phyloP scores from a whole-genome alignment of 2,888 invertebrate species.

The Helicoverpa assulta region DNA sequence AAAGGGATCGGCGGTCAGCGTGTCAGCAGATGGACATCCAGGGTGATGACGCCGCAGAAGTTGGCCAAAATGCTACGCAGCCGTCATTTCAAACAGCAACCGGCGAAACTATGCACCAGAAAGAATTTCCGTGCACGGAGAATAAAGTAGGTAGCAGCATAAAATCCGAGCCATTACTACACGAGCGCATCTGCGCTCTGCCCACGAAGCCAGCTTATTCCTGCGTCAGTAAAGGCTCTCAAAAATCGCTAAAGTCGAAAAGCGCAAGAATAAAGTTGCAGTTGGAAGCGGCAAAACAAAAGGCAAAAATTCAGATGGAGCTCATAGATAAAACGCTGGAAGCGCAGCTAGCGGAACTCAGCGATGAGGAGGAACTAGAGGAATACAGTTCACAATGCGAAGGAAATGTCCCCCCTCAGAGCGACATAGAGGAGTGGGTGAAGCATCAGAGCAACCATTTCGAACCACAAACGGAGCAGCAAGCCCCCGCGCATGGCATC shows the following conservation, averaged over 20 bases:
- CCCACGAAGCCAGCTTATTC: neutral
- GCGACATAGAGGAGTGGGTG: neutral
- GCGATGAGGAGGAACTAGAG: neutral
- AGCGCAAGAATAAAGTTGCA: neutral
- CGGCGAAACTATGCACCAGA: neutral
- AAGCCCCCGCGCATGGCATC: neutral
- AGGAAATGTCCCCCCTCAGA: neutral
- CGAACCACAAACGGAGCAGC: slow-evolving; percentile 2
- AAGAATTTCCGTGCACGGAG: neutral
- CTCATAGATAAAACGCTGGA: neutral
- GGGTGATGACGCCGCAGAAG: no score
- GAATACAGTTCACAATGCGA: slow-evolving; percentile 4
- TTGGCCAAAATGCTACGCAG: no score
- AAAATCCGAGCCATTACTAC: neutral
- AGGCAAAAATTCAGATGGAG: slow-evolving; percentile 2
- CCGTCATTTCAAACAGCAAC: neutral
- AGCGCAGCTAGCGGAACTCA: neutral
- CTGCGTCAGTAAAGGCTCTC: neutral
- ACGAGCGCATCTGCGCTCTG: neutral
- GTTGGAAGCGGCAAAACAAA: neutral
- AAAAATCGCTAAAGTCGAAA: neutral
- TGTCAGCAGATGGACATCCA: no score
- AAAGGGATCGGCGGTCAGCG: no score
- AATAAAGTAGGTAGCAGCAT: neutral
- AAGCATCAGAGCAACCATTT: neutral